These are phyloP conservation scores for Lepidochitona cinerea DNA, from an alignment of 2,888 invertebrate genomes.

Conservation along the genomic window DNA sequence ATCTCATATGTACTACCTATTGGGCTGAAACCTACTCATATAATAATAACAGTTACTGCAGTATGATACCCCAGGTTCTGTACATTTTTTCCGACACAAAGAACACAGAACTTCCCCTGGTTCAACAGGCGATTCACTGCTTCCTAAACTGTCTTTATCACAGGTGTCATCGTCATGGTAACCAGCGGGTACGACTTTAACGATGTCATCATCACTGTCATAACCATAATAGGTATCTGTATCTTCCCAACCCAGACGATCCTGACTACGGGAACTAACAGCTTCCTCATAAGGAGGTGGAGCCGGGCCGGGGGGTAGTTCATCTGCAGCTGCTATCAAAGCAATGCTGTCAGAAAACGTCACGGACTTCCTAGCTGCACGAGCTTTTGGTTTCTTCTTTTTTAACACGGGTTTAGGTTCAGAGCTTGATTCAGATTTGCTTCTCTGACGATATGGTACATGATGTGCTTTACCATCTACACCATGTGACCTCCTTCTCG, in stretches of 20 bases:
- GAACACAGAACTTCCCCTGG: constrained; percentile 81
- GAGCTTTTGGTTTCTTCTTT: constrained; percentile 41
- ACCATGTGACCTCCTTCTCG: constrained; percentile 4
- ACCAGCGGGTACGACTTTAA: background rate
- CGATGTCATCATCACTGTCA: constrained; percentile 46
- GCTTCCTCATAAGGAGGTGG: constrained; percentile 16
- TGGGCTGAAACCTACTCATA: constrained; percentile 74
- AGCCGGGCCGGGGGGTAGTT: constrained; percentile 67
- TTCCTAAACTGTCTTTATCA: constrained; percentile 46
- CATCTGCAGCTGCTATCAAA: constrained; percentile 91
- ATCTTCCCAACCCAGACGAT: constrained; percentile 15
- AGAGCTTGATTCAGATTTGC: constrained; percentile 58
- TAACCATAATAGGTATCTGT: constrained; percentile 33
- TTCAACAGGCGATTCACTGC: constrained; percentile 45
- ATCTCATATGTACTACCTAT: constrained; percentile 18
- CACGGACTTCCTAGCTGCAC: constrained; percentile 80
- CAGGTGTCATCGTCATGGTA: constrained; percentile 33
- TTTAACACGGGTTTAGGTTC: constrained; percentile 59
- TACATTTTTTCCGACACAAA: constrained; percentile 88
- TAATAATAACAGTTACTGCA: constrained; percentile 94
- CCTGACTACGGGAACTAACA: background rate
- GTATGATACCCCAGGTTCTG: constrained; percentile 84
- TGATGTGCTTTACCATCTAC: background rate
- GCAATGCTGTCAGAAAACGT: constrained; percentile 96
- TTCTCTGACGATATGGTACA: constrained; percentile 40